Evolutionary conservation across 1,140 invertebrate genomes (phyloP).

Genomic region (Drosophila orena): DNA sequence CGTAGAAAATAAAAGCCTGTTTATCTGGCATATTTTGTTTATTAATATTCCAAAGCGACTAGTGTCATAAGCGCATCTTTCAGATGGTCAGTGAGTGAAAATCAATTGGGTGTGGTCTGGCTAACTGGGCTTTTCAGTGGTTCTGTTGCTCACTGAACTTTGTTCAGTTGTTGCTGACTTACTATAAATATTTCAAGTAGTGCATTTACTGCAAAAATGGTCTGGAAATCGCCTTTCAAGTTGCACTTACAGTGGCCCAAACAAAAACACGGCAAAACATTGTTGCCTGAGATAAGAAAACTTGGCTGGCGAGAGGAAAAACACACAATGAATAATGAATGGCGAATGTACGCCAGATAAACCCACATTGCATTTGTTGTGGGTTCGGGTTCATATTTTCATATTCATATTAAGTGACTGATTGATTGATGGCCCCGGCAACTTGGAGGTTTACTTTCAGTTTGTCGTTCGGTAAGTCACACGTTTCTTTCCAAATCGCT

Average conservation of each 20-base stretch:
- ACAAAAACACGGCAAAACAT: slow-evolving; percentile 44
- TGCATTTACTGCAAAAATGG: slow-evolving; percentile 20
- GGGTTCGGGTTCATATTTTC: slow-evolving; percentile 42
- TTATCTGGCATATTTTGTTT: not conserved
- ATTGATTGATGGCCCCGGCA: slow-evolving; percentile 43
- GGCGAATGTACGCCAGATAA: slow-evolving; percentile 42
- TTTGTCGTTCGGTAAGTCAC: slow-evolving; percentile 19
- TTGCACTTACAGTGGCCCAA: slow-evolving; percentile 14
- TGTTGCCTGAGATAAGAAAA: slow-evolving; percentile 48
- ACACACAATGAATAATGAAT: slow-evolving; percentile 43
- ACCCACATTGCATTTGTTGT: slow-evolving; percentile 31
- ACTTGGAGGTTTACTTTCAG: slow-evolving; percentile 36
- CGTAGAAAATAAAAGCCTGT: too few relatives aligned
- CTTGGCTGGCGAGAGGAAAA: slow-evolving; percentile 20
- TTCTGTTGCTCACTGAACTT: slow-evolving; percentile 33
- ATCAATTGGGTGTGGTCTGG: slow-evolving; percentile 32
- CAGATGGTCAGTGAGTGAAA: slow-evolving; percentile 14
- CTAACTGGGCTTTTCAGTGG: slow-evolving; percentile 23
- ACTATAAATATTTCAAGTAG: slow-evolving; percentile 18
- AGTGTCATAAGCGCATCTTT: slow-evolving; percentile 6
- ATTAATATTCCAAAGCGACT: not conserved
- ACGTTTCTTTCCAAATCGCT: slow-evolving; percentile 38
- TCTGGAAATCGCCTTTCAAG: slow-evolving; percentile 12
- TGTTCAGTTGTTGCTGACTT: not conserved
- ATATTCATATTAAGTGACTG: slow-evolving; percentile 58